These are phyloP conservation scores for Daphoenositta chrysoptera DNA, from an alignment of 2,113 vertebrate genomes.

Conservation along the genomic window DNA sequence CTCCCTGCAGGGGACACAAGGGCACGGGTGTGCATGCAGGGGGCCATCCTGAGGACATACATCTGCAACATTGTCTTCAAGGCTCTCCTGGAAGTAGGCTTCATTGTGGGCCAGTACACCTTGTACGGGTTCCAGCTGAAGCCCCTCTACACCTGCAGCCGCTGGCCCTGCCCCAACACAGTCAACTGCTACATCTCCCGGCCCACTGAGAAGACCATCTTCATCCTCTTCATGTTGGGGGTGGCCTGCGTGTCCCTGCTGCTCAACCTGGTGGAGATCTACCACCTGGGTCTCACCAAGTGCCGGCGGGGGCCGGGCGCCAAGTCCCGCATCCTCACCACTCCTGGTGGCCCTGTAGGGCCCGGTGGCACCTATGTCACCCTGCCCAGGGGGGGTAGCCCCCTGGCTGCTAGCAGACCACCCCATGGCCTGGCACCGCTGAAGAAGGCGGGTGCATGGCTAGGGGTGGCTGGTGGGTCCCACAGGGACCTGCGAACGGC, in stretches of 20 bases:
- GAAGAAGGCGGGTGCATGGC: neutral
- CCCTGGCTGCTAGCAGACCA: neutral
- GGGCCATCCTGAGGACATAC: constrained; percentile 82
- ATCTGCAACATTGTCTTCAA: constrained; percentile 84
- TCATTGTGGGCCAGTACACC: constrained; percentile 84
- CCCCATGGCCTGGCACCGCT: neutral
- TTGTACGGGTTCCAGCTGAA: constrained; percentile 85
- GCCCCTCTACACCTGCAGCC: constrained; percentile 83
- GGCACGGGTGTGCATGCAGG: constrained; percentile 76
- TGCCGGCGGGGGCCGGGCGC: constrained; percentile 66
- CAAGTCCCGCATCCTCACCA: neutral
- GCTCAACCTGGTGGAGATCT: constrained; percentile 87
- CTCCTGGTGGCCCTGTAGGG: neutral
- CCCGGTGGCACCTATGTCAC: neutral
- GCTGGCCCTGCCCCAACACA: constrained; percentile 83
- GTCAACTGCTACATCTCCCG: constrained; percentile 89
- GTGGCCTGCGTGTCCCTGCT: constrained; percentile 84
- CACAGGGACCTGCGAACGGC: fast-evolving
- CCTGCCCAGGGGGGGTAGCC: neutral
- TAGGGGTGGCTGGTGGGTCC: neutral
- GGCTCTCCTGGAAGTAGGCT: constrained; percentile 84
- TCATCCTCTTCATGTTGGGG: constrained; percentile 85
- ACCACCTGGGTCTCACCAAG: constrained; percentile 82
- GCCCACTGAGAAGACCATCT: constrained; percentile 88
- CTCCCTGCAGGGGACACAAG: constrained; percentile 54